Evolutionary conservation across 2,113 vertebrate genomes (phyloP), one percentile per base, ranked within the genome.

Genomic region (Hippopotamus amphibius): DNA sequence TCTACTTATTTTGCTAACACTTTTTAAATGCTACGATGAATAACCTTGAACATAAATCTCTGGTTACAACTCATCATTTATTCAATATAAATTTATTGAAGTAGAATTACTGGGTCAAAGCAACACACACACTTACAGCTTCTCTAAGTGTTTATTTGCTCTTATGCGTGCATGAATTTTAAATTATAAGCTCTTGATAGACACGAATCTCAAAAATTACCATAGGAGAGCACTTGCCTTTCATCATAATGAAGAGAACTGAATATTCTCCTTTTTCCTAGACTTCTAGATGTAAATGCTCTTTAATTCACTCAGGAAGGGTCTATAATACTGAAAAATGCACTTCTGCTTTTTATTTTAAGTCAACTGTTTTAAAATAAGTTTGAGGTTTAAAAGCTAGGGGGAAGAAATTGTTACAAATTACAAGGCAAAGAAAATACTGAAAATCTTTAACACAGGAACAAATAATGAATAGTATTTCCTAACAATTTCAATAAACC

Each of bases 261-360:
- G 82, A 96, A 82, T 26, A 90, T 48, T 37, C 21, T 66, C 37
- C 15, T 79, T 86, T 85, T 76, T 57, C 72, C 5, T 63, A 63
- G 43, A 76, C 53, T 63, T 93, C 74, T 57, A 97, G 26, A 57
- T 76, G 72, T 68, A 72, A 92, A 24, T 89, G 4, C 11, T 65
- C 57, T 93, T 94, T 50, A 94, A 90, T 74, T 92, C 28, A 63
- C 17, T 95, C 41, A 61, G 24, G 13, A 85, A 93, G 24, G 71
- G 8, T 69, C 50, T 53, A 28, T 50, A 59, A 85, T 89, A 88
- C 46, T 95, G 17, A 93, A 95, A 95, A 84, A 66, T 30, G 9
- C 6, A 79, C 11, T 12, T 80, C 37, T 93, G 85, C 3, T 61
- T 93, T 84, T 95, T 93, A 88, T 93, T 90, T 93, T 93, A 90